Percentiles rank a stretch among this genome's conserved stretches.
phyloP scores from a whole-genome alignment of 1,140 invertebrate genomes.

The Drosophila melanica region DNA sequence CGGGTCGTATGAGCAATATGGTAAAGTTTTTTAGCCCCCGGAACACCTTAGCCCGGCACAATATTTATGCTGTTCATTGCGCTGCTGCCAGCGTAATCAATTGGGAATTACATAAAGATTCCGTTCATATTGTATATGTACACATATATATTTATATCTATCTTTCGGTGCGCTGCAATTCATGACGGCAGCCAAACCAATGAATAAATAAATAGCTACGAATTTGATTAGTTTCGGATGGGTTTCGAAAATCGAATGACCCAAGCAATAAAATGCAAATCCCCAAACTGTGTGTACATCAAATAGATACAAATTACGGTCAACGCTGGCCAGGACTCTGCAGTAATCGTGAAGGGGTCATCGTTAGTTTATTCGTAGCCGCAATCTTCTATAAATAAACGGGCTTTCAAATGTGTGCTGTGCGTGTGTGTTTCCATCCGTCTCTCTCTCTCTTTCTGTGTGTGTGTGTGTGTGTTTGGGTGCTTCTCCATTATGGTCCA shows the following conservation, averaged over 20 bases:
- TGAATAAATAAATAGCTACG: conserved; percentile 68
- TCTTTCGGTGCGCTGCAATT: conserved; percentile 19
- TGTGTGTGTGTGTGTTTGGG: not conserved
- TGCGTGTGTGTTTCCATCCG: conserved; percentile 7
- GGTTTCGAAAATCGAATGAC: conserved; percentile 36
- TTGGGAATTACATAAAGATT: conserved; percentile 47
- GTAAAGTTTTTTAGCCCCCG: conserved; percentile 5
- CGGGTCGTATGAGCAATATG: conserved; percentile 61
- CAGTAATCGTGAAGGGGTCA: not conserved
- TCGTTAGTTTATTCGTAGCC: conserved; percentile 20
- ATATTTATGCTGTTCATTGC: conserved; percentile 59
- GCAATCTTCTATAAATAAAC: conserved; percentile 44
- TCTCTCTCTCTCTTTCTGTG: not conserved
- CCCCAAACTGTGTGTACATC: conserved; percentile 47
- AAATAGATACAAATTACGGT: conserved; percentile 51
- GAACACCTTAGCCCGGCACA: conserved; percentile 8
- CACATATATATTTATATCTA: conserved; percentile 8
- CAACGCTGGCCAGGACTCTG: not conserved
- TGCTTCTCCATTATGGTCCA: conserved; percentile 1
- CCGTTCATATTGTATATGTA: not conserved
- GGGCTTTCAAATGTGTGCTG: not conserved
- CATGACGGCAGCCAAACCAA: conserved; percentile 22
- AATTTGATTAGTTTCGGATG: conserved; percentile 64
- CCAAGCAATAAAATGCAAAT: conserved; percentile 61
- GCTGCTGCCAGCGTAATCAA: conserved; percentile 46